A percentile compares a stretch with the other conserved stretches of the same genome.
phyloP scores from a whole-genome alignment of 37 sponge, comb jelly and placozoan species.

The Axinella damicornis region DNA sequence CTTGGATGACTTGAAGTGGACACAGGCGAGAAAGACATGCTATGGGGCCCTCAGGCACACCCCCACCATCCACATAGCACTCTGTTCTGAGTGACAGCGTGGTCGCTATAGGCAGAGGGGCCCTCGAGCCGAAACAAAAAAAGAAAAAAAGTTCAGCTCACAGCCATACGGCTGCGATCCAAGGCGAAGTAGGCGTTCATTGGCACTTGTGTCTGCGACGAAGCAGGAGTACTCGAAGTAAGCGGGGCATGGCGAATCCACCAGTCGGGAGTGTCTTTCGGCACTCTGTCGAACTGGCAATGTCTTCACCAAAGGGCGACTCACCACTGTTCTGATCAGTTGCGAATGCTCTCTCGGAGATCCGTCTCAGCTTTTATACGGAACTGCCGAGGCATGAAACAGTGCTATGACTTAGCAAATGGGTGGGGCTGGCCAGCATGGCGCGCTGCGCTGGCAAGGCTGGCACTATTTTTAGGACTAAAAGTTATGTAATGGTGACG shows the following conservation, averaged over 20 bases:
- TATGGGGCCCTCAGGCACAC: conserved; percentile 54
- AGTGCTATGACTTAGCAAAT: too few species aligned
- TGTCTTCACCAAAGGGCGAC: neutral
- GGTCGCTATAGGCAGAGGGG: conserved; percentile 56
- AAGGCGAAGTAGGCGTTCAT: conserved; percentile 29
- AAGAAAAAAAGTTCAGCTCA: neutral
- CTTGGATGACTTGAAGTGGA: too few species aligned
- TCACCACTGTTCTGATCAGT: conserved; percentile 29
- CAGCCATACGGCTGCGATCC: neutral
- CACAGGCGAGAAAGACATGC: conserved; percentile 12
- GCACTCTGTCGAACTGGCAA: neutral
- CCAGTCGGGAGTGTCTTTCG: too few species aligned
- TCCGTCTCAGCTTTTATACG: neutral
- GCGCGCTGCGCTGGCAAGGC: too few species aligned
- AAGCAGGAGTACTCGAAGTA: conserved; percentile 1
- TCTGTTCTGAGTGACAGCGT: conserved; percentile 63
- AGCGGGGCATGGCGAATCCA: conserved; percentile 13
- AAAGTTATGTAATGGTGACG: too few species aligned
- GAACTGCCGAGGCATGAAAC: too few species aligned
- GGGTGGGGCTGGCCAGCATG: too few species aligned
- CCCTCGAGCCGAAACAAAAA: conserved; percentile 33
- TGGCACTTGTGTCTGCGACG: neutral
- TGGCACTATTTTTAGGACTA: too few species aligned
- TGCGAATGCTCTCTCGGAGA: conserved; percentile 5
- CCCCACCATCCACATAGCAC: conserved; percentile 69